Conservation (phyloP, 2,888 invertebrate species). For the Prenolepis imparis region DNA sequence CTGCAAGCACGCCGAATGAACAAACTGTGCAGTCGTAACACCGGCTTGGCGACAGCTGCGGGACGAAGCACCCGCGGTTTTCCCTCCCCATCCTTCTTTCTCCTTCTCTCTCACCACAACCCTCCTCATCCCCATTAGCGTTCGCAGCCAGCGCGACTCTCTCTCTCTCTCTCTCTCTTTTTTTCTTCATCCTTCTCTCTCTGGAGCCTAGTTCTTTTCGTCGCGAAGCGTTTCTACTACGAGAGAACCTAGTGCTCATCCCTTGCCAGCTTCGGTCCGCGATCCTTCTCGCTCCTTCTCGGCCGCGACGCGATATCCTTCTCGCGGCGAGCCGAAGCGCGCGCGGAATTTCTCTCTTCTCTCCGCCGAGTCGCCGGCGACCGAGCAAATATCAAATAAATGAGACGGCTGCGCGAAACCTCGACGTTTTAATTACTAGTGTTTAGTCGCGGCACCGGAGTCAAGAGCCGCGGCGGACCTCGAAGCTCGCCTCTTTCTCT, state of each 20-base stretch:
- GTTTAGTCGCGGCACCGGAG: conserved; percentile 66
- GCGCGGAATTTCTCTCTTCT: conserved; percentile 28
- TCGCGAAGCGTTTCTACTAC: background rate
- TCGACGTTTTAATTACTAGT: conserved; percentile 77
- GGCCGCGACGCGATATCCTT: too few species aligned
- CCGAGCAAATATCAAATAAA: conserved; percentile 77
- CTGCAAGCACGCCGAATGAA: conserved; percentile 78
- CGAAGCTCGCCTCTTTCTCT: background rate
- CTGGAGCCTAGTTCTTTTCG: conserved; percentile 2
- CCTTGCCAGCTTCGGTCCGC: conserved; percentile 13
- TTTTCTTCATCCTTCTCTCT: background rate
- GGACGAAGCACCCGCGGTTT: conserved; percentile 71
- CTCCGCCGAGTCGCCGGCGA: conserved; percentile 33
- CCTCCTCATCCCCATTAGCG: background rate
- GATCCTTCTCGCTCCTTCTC: conserved; percentile 18
- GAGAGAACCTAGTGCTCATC: background rate
- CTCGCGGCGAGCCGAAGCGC: conserved; percentile 27
- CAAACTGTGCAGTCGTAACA: conserved; percentile 81
- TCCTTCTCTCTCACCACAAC: background rate
- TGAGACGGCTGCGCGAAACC: conserved; percentile 67
- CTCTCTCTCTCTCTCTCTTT: background rate
- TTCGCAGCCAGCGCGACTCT: background rate
- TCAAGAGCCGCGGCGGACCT: conserved; percentile 48
- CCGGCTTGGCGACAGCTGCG: conserved; percentile 80
- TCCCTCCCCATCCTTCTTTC: conserved; percentile 55